Base-by-base conservation (phyloP, 2,888 invertebrate genomes). In the Lasioglossum lativentre region DNA sequence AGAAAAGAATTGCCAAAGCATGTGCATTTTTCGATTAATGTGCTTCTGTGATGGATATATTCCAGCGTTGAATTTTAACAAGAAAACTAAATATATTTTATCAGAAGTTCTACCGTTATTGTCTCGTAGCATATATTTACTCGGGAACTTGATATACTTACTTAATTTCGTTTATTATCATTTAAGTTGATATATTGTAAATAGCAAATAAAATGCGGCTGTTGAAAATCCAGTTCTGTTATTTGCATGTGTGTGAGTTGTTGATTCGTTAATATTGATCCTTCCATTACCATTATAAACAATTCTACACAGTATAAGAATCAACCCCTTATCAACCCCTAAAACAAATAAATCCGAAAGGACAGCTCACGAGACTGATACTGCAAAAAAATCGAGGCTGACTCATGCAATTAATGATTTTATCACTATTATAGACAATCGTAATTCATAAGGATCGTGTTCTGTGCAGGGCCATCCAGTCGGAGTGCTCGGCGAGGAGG, bases 401-500 rank as follows among this genome's bases (percentile, higher is more conserved):
- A n/a, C n/a, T n/a, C n/a, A n/a, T n/a, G n/a, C n/a, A n/a, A n/a
- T n/a, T n/a, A 40, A 40, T 34, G 34, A 40, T 40, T 40, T 0
- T 10, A 1, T 38, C 23, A 10, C 4, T 12, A 16, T 6, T 0
- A 4, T 14, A 40, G 40, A 5, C 23, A 40, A 40, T 40, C n/a
- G 2, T n/a, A 40, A 74, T 78, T 81, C 85, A 78, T 47, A 80
- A 68, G 42, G 27, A 75, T 75, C n/a, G n/a, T 84, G n/a, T 83
- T n/a, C 16, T 91, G 86, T 90, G 85, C 91, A 95, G 95, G 94
- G 93, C 89, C 95, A 95, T 92, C 93, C 95, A 84, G 93, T 94
- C 87, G 93, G 94, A 90, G 87, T 95, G 89, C 91, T 95, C 90
- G 93, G 92, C 86, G 95, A 95, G 79, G 95, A 95, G 80, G 93